These are phyloP conservation scores for Neoniphon sammara DNA, from an alignment of 2,797 vertebrate species.

Conservation along the genomic window DNA sequence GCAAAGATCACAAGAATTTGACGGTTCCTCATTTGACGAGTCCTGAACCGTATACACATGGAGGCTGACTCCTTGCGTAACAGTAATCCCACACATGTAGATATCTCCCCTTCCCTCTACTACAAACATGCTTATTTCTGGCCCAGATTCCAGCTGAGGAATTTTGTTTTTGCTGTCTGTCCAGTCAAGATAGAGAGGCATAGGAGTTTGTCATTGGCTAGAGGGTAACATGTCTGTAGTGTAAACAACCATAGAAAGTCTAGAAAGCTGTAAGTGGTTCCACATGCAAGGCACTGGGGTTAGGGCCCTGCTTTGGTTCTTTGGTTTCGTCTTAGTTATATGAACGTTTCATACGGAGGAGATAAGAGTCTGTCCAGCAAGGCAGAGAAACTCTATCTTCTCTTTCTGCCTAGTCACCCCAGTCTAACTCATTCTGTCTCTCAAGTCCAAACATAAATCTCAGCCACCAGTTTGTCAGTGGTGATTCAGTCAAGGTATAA, in stretches of 20 bases:
- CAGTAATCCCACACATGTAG: not conserved
- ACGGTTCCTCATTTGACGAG: slow-evolving; percentile 14
- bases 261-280: slow-evolving; percentile 59
- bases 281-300: slow-evolving; percentile 47
- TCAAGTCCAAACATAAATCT: not conserved
- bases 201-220: slow-evolving; percentile 40
- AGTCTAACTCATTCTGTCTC: not conserved
- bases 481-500: slow-evolving; percentile 37
- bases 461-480: slow-evolving; percentile 34
- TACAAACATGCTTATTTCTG: slow-evolving; percentile 37
- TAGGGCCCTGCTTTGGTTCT: slow-evolving; percentile 42
- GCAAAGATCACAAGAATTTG: slow-evolving; percentile 8
- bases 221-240: slow-evolving; percentile 45
- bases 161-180: slow-evolving; percentile 58
- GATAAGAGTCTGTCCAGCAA: not conserved
- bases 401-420: not conserved
- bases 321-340: slow-evolving; percentile 13
- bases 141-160: slow-evolving; percentile 58
- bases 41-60: not conserved
- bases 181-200: slow-evolving; percentile 29
- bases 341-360: slow-evolving; percentile 18
- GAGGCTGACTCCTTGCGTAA: slow-evolving; percentile 9
- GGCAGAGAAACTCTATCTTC: not conserved
- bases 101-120: slow-evolving; percentile 7
- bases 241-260: slow-evolving; percentile 32